Conservation (phyloP, 2,113 vertebrate genomes). For the Rhadina sibilatrix region DNA sequence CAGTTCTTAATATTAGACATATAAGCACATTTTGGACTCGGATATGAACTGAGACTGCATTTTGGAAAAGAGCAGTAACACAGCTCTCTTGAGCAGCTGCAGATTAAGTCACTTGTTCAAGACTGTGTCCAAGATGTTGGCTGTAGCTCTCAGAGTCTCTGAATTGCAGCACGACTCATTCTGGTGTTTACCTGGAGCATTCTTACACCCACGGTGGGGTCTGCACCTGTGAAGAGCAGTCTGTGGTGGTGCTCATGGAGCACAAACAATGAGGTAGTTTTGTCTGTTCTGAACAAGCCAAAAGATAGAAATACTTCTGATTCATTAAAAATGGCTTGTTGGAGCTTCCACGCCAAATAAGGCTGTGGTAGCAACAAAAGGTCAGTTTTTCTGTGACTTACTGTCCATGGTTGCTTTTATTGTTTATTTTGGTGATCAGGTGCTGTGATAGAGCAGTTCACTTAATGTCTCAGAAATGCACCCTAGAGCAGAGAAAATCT, state of each 20-base stretch:
- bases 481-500: not conserved
- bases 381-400: slow-evolving; percentile 13
- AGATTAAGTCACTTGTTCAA: not conserved
- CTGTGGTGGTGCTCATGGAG: not conserved
- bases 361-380: slow-evolving; percentile 7
- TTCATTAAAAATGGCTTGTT: not conserved
- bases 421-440: slow-evolving; percentile 34
- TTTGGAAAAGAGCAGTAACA: not conserved
- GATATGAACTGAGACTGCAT: not conserved
- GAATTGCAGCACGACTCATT: not conserved
- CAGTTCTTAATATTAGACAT: not conserved
- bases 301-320: slow-evolving; percentile 26
- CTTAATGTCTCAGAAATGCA: not conserved
- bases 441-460: not conserved
- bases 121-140: not conserved
- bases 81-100: not conserved
- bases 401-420: not conserved
- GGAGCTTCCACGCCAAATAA: slow-evolving; percentile 49
- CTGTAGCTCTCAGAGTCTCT: not conserved
- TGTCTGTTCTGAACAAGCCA: not conserved
- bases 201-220: rapidly evolving
- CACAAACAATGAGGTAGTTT: not conserved
- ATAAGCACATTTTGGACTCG: not conserved
- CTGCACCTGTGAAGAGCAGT: not conserved
- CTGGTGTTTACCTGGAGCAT: not conserved